Evolutionary conservation across 2,888 invertebrate genomes (phyloP).

Genomic region (Megaustenia siamemsis): DNA sequence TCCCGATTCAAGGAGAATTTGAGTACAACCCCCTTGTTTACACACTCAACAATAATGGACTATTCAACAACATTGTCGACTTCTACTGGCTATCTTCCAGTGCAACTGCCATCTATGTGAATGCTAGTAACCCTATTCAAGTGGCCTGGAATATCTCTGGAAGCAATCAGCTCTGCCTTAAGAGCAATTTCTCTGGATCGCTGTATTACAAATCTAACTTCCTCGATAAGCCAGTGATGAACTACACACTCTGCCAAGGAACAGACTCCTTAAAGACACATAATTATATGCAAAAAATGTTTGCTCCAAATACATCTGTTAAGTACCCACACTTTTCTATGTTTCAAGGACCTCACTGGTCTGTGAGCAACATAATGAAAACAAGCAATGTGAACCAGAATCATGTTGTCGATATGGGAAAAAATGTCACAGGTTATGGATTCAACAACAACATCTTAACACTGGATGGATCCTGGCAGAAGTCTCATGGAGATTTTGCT

Average conservation of each 20-base stretch:
- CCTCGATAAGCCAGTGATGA: conserved; percentile 56
- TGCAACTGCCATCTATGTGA: conserved; percentile 85
- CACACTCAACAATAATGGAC: conserved; percentile 62
- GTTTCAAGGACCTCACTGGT: conserved; percentile 91
- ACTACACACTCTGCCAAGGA: conserved; percentile 85
- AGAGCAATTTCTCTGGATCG: conserved; percentile 63
- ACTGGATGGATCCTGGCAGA: conserved; percentile 91
- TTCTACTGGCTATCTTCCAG: conserved; percentile 85
- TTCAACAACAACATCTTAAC: conserved; percentile 13
- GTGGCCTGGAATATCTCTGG: conserved; percentile 87
- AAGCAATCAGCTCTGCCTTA: conserved; percentile 63
- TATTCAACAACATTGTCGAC: conserved; percentile 74
- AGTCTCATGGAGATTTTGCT: conserved; percentile 89
- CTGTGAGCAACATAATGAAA: conserved; percentile 80
- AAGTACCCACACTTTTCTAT: conserved; percentile 81
- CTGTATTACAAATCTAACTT: conserved; percentile 58
- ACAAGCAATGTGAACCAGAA: conserved; percentile 34
- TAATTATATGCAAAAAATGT: conserved; percentile 43
- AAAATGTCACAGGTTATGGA: neutral
- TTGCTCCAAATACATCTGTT: neutral
- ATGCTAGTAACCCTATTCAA: conserved; percentile 86
- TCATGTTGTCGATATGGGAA: conserved; percentile 20
- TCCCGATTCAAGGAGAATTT: conserved; percentile 66
- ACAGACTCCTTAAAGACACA: conserved; percentile 77
- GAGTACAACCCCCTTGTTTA: conserved; percentile 62